phyloP scores from a whole-genome alignment of 2,113 vertebrate species.

The Cryptomyrus ogoouensis region DNA sequence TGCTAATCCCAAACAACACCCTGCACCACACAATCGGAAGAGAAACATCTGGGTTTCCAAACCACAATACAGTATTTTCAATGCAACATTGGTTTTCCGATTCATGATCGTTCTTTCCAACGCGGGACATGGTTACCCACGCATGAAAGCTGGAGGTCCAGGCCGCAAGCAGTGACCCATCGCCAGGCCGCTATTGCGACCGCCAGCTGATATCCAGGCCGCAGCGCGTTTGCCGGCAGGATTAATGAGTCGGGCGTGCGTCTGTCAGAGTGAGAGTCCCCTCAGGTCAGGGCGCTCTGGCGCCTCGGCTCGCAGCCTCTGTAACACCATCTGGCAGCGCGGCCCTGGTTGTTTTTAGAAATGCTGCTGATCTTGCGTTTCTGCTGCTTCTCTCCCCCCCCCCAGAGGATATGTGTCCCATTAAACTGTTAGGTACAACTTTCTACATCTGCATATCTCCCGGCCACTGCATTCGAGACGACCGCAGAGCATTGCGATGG shows the following conservation, averaged over 20 bases:
- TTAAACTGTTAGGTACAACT: constrained; percentile 16
- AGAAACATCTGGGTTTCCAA: not conserved
- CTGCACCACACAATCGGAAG: not conserved
- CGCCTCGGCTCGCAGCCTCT: not conserved
- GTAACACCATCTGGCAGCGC: constrained; percentile 13
- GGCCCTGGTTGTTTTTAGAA: constrained; percentile 23
- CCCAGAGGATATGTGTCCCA: constrained; percentile 2
- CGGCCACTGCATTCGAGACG: constrained; percentile 38
- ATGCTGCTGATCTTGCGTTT: constrained; percentile 16
- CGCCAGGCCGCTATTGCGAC: too few relatives aligned
- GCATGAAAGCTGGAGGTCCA: not conserved
- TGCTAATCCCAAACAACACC: not conserved
- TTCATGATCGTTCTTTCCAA: not conserved
- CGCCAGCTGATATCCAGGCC: not conserved
- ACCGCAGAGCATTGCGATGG: constrained; percentile 62
- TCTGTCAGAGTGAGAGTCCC: constrained; percentile 13
- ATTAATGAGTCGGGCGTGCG: constrained; percentile 4
- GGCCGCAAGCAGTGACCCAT: not conserved
- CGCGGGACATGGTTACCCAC: not conserved
- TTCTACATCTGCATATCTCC: constrained; percentile 56
- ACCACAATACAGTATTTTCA: not conserved
- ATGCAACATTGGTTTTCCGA: not conserved
- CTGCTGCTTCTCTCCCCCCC: not conserved
- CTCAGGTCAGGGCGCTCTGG: not conserved
- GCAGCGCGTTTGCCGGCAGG: not conserved